Percentiles rank a stretch among this genome's conserved stretches.
phyloP scores from a whole-genome alignment of 2,113 vertebrate species.

The Mohoua ochrocephala region DNA sequence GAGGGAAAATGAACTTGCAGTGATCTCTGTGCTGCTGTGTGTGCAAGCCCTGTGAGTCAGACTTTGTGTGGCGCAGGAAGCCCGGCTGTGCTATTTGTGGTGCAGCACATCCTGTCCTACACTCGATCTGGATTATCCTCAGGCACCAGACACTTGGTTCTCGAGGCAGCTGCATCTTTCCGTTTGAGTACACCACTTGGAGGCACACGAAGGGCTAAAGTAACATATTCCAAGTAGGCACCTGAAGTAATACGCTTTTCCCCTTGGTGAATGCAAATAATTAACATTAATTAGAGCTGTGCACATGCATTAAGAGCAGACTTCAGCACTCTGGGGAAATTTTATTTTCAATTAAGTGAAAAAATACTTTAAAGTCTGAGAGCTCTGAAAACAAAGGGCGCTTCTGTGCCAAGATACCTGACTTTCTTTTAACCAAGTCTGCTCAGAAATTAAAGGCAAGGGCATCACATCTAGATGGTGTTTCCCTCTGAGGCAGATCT shows the following conservation, averaged over 20 bases:
- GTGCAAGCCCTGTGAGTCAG: not conserved
- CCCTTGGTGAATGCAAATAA: conserved; percentile 29
- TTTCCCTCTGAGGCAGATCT: not conserved
- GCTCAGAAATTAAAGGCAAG: conserved; percentile 5
- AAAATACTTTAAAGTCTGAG: conserved; percentile 20
- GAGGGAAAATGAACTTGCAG: not conserved
- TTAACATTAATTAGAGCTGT: conserved; percentile 52
- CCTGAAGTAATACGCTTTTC: not conserved
- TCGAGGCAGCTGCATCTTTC: not conserved
- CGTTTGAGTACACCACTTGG: not conserved
- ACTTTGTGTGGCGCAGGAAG: not conserved
- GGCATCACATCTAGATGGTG: not conserved
- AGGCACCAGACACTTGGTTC: not conserved
- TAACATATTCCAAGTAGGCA: not conserved
- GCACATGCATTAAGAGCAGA: conserved; percentile 20
- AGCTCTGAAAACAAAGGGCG: conserved; percentile 4
- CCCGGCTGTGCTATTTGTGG: not conserved
- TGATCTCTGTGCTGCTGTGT: not conserved
- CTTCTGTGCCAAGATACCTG: not conserved
- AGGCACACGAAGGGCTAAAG: not conserved
- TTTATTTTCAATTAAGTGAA: conserved; percentile 58
- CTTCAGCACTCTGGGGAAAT: conserved; percentile 32
- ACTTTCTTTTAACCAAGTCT: conserved; percentile 42
- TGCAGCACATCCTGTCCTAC: not conserved
- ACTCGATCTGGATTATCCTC: not conserved